Evolutionary conservation across 2,888 invertebrate genomes (phyloP).

Genomic region (Cosmia pyralina): DNA sequence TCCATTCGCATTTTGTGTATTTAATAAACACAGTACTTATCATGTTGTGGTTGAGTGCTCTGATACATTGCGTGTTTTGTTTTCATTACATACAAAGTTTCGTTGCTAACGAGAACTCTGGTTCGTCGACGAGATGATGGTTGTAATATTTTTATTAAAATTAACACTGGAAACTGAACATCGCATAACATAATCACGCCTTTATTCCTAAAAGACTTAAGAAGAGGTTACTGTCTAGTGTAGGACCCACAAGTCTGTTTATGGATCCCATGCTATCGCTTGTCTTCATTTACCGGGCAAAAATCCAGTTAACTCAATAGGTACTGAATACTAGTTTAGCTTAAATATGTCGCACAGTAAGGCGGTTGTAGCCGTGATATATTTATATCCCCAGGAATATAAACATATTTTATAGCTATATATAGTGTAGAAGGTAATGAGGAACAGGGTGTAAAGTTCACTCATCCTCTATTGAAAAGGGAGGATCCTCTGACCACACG

Average conservation of each 20-base stretch:
- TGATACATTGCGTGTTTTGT: conserved; percentile 35
- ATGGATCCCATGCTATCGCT: not conserved
- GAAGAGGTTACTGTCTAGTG: not conserved
- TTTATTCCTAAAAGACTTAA: no score
- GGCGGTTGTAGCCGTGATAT: no score
- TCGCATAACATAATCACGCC: not conserved
- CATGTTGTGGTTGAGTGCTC: conserved; percentile 14
- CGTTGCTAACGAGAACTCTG: not conserved
- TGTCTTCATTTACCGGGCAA: not conserved
- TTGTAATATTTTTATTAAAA: conserved; percentile 18
- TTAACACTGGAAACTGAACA: not conserved
- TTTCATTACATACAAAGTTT: conserved; percentile 25
- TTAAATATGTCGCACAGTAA: no score
- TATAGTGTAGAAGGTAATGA: no score
- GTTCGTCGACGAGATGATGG: conserved; percentile 1
- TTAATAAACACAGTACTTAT: conserved; percentile 45
- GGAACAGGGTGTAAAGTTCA: no score
- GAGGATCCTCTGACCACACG: no score
- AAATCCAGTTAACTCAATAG: not conserved
- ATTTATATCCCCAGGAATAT: no score
- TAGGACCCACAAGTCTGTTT: not conserved
- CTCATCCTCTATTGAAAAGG: no score
- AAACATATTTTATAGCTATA: no score
- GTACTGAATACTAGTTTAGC: not conserved
- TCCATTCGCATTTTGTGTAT: conserved; percentile 47